These are phyloP conservation scores for Campylorhamphus procurvoides DNA, from an alignment of 2,113 vertebrate genomes.

Conservation along the genomic window DNA sequence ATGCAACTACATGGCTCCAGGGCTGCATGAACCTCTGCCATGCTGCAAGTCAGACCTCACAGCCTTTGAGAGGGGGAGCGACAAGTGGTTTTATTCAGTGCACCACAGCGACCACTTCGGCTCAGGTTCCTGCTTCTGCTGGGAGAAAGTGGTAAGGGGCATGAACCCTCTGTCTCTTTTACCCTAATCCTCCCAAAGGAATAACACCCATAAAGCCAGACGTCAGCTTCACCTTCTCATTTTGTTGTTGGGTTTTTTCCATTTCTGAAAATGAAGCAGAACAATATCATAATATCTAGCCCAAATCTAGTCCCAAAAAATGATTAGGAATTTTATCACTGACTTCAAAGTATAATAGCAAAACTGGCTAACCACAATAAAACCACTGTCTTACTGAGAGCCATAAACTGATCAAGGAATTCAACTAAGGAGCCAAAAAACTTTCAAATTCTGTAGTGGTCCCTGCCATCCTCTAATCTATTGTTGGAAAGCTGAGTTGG, in stretches of 20 bases:
- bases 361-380: neutral
- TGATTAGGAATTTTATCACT: neutral
- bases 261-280: neutral
- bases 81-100: neutral
- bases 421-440: neutral
- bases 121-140: neutral
- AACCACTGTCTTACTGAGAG: neutral
- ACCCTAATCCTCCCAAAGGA: neutral
- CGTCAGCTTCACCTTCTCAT: neutral
- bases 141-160: neutral
- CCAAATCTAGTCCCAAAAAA: neutral
- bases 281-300: neutral
- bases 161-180: neutral
- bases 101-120: neutral
- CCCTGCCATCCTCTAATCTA: neutral
- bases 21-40: neutral
- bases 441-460: neutral
- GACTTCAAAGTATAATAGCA: neutral
- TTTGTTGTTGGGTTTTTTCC: neutral
- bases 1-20: neutral
- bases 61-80: neutral
- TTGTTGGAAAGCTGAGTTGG: neutral
- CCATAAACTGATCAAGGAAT: neutral
- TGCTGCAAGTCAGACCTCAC: fast-evolving
- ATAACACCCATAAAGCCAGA: neutral